Percentiles rank a stretch among this genome's conserved stretches.
Evolutionary conservation across 2,797 vertebrate genomes (phyloP).

Genomic region (Potorous gilbertii): DNA sequence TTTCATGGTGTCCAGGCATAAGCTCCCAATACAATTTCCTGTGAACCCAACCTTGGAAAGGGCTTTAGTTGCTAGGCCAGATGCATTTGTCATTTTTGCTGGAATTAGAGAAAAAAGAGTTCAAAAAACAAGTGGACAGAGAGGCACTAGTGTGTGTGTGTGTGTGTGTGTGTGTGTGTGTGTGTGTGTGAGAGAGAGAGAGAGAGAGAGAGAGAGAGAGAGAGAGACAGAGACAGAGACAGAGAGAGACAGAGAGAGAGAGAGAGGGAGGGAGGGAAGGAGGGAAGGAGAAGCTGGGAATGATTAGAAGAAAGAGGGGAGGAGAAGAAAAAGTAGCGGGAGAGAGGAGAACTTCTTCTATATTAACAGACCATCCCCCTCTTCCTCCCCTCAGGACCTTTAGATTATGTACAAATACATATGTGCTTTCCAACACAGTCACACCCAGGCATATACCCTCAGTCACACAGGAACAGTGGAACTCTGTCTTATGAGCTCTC

Average conservation of each 20-base stretch:
- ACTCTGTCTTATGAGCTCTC: background rate
- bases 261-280: background rate
- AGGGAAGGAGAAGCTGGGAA: background rate
- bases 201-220: background rate
- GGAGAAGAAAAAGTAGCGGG: background rate
- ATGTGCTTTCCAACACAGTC: background rate
- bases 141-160: background rate
- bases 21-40: slow-evolving; percentile 75
- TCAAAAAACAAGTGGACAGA: background rate
- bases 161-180: background rate
- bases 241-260: background rate
- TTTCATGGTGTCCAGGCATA: slow-evolving; percentile 62
- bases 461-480: background rate
- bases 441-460: background rate
- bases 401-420: background rate
- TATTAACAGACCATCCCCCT: background rate
- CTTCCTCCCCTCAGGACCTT: background rate
- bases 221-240: background rate
- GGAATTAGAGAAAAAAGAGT: background rate
- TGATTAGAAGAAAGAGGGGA: too few relatives aligned
- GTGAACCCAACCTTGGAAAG: slow-evolving; percentile 70
- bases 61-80: slow-evolving; percentile 65
- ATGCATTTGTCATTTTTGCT: slow-evolving; percentile 54
- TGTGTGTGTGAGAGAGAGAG: background rate
- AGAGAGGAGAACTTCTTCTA: background rate